Evolutionary conservation across 2,113 vertebrate genomes (phyloP).

Genomic region (Fukomys damarensis): DNA sequence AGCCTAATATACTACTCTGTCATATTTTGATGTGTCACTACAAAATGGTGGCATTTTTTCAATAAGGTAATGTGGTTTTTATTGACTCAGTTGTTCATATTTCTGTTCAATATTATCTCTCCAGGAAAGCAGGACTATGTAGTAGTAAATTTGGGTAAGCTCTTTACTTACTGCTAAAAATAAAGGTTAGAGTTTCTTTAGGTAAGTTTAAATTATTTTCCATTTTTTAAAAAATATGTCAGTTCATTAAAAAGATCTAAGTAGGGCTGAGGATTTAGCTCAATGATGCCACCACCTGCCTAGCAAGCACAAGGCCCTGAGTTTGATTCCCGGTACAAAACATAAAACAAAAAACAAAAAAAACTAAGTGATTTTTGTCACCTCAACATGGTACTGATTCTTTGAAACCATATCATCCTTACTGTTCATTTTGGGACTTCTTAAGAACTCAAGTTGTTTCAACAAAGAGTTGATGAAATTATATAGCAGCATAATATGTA

Average conservation of each 20-base stretch:
- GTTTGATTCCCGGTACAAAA: too few species aligned
- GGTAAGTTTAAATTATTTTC: not conserved
- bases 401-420: not conserved
- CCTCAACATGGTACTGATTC: not conserved
- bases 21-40: not conserved
- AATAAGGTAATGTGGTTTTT: not conserved
- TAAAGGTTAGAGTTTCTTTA: not conserved
- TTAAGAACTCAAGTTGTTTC: not conserved
- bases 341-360: too few species aligned
- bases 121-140: not conserved
- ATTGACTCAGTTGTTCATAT: not conserved
- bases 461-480: not conserved
- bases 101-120: constrained; percentile 1
- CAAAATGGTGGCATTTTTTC: not conserved
- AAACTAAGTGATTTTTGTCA: not conserved
- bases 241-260: not conserved
- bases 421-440: not conserved
- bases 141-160: not conserved
- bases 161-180: not conserved
- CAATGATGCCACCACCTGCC: too few species aligned
- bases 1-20: not conserved
- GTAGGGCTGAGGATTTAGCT: too few species aligned
- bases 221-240: not conserved
- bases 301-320: too few species aligned
- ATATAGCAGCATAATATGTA: not conserved